phyloP scores from a whole-genome alignment of 2,113 vertebrate species.

The Arvicanthis niloticus region DNA sequence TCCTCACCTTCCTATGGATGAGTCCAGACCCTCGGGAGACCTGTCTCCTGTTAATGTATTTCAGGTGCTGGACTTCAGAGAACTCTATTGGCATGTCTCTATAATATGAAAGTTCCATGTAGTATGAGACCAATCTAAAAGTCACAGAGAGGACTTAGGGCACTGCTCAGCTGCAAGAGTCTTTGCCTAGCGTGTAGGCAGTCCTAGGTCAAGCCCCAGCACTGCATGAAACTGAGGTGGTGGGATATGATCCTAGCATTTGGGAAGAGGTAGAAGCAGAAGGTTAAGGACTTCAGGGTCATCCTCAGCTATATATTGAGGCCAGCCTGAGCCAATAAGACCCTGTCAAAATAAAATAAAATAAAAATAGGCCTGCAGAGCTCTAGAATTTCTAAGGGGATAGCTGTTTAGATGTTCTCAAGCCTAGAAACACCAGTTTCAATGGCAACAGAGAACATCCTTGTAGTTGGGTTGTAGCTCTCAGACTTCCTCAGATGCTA shows the following conservation, averaged over 20 bases:
- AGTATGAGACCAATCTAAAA: not conserved
- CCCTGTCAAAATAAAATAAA: not conserved
- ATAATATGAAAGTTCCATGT: not conserved
- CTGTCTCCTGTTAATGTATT: not conserved
- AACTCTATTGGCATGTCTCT: not conserved
- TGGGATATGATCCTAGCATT: not conserved
- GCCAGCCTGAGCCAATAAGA: not conserved
- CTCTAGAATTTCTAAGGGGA: not conserved
- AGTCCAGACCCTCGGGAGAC: not conserved
- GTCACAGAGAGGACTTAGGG: not conserved
- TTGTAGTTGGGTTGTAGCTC: not conserved
- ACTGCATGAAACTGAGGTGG: not conserved
- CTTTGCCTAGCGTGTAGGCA: accelerated
- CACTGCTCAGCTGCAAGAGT: not conserved
- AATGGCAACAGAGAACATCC: no score
- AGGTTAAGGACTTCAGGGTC: not conserved
- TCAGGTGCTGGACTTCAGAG: not conserved
- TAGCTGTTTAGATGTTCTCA: not conserved
- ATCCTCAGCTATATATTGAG: not conserved
- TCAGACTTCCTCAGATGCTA: not conserved
- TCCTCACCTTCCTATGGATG: not conserved
- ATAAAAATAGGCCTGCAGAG: not conserved
- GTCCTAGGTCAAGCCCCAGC: not conserved
- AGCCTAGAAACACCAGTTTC: not conserved
- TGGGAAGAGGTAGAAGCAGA: not conserved